Evolutionary conservation across 2,113 vertebrate species (phyloP), one percentile per base, ranked within the genome.

Genomic region (Coreoperca whiteheadi): DNA sequence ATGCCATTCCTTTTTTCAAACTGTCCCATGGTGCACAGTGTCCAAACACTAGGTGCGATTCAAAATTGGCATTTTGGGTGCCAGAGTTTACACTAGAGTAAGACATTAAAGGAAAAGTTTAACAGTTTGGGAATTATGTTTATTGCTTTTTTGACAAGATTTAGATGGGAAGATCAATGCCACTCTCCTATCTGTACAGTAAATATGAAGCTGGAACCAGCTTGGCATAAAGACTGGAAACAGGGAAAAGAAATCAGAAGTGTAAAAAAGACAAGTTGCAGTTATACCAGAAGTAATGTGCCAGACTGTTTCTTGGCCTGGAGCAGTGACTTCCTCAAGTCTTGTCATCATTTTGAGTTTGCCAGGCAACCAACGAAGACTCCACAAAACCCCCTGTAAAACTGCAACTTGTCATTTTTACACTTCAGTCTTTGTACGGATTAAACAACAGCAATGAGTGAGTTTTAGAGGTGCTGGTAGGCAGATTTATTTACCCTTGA

Each of bases 1-100:
- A 86, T 82, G 69, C 71, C 81, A 78, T 77, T 83, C 25, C 43
- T 63, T 83, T 66, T 69, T 64, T 56, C 68, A 48, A 30, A 54
- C 51, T 63, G 12, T 75, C 53, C 70, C 53, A 28, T 8, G 30
- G 30, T 65, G 64, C 59, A 56, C 54, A 67, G 65, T 50, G 37
- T 56, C 32, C 4, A n/a, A 66, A 66, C 32, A 67, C 28, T 66
- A 51, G 25, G 15, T 54, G n/a, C 16, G 64, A 67, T 59, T 23
- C 4, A 6, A 77, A 67, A 72, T 50, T 50, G 57, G 34, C 20
- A 11, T 11, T 63, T 2, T 21, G 48, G 46, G 57, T 34, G 59
- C 46, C 12, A 50, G 30, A 72, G n/a, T 41, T 73, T 18, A 61
- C 30, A 64, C 25, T 21, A 2, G 50, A 48, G 30, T 20, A 6